Percentiles rank a stretch among this genome's conserved stretches.
Evolutionary conservation across 2,888 invertebrate species (phyloP).

Genomic region (Dryobotodes eremita): DNA sequence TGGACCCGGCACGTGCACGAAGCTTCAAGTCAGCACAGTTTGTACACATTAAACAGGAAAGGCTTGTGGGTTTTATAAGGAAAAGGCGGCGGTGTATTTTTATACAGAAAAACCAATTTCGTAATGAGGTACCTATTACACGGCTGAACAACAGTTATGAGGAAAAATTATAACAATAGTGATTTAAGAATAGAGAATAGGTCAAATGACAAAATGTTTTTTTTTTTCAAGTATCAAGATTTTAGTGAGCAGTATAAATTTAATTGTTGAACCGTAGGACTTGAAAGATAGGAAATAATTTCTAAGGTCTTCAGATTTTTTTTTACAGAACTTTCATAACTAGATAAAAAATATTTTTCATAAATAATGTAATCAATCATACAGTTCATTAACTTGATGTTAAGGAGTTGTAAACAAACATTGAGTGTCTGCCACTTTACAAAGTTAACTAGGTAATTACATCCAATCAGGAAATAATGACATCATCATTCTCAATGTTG

Average conservation of each 20-base stretch:
- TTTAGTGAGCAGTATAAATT: constrained; percentile 19
- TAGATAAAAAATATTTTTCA: background rate
- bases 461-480: constrained; percentile 68
- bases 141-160: constrained; percentile 16
- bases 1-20: constrained; percentile 41
- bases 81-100: constrained; percentile 6
- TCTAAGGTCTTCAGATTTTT: background rate
- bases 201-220: background rate
- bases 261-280: background rate
- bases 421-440: constrained; percentile 41
- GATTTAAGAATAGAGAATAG: constrained; percentile 30
- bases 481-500: constrained; percentile 63
- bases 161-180: constrained; percentile 37
- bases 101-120: constrained; percentile 46
- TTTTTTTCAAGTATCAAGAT: constrained; percentile 46
- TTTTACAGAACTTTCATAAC: no score
- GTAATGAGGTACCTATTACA: constrained; percentile 31
- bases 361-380: constrained; percentile 29
- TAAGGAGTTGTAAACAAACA: constrained; percentile 52
- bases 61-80: constrained; percentile 20
- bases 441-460: constrained; percentile 16
- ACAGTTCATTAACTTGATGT: constrained; percentile 23
- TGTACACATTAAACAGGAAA: constrained; percentile 50
- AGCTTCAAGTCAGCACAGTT: constrained; percentile 28
- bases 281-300: background rate